Conservation (phyloP, 92 coral and sea anemone genomes). For the Desmophyllum pertusum region DNA sequence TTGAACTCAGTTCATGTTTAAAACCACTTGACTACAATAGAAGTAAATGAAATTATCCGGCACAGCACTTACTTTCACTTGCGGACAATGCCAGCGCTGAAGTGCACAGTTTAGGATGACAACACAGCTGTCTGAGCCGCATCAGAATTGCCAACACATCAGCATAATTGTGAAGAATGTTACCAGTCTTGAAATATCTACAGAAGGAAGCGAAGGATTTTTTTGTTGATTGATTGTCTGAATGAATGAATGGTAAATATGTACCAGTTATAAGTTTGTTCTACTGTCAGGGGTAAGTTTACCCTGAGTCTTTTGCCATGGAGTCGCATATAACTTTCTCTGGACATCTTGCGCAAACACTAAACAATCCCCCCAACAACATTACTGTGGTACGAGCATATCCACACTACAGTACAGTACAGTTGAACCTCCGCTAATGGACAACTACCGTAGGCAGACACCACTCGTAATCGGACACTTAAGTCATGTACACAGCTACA, state of each 20-base stretch:
- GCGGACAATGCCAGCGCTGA: conserved; percentile 17
- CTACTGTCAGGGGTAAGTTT: too few relatives aligned
- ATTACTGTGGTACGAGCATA: background rate
- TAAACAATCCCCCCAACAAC: background rate
- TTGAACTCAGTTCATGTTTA: too few relatives aligned
- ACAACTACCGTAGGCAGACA: too few relatives aligned
- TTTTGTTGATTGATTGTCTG: too few relatives aligned
- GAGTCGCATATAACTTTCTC: background rate
- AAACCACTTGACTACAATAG: background rate
- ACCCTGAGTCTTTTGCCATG: background rate
- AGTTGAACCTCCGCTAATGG: too few relatives aligned
- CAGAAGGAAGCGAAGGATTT: too few relatives aligned
- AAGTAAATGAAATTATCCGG: background rate
- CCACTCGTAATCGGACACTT: too few relatives aligned
- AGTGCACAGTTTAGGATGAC: conserved; percentile 86
- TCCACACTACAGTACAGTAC: too few relatives aligned
- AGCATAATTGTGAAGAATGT: conserved; percentile 72
- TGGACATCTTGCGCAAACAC: background rate
- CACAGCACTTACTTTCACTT: conserved; percentile 12
- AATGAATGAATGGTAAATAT: too few relatives aligned
- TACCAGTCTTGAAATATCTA: conserved; percentile 73
- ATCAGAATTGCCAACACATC: conserved; percentile 80
- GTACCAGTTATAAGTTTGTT: too few relatives aligned
- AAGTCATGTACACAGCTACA: background rate
- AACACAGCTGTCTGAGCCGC: conserved; percentile 83